Conservation (phyloP, 2,113 vertebrate species). For the Cyanistes caeruleus region DNA sequence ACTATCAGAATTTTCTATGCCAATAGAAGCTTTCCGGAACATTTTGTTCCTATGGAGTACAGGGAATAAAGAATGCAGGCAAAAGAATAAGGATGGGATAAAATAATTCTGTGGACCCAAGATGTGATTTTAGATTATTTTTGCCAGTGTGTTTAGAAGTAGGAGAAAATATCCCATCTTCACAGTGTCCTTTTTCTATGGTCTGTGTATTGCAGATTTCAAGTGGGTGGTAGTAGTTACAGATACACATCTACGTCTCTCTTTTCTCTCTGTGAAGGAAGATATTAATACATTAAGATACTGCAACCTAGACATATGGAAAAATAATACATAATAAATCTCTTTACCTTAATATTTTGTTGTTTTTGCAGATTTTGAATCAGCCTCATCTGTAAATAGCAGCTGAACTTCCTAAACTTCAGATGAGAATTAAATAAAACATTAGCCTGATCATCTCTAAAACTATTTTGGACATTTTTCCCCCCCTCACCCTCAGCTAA, state of each 20-base stretch:
- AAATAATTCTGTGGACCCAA: not conserved
- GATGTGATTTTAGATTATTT: not conserved
- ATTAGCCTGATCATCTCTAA: not conserved
- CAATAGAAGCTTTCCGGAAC: not conserved
- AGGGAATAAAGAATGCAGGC: not conserved
- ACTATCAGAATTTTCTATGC: not conserved
- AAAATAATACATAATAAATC: not conserved
- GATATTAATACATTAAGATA: not conserved
- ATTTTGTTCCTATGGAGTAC: not conserved
- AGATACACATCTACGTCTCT: not conserved
- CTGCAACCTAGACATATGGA: rapidly evolving
- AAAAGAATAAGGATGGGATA: not conserved
- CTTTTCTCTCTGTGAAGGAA: not conserved
- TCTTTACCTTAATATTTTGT: not conserved
- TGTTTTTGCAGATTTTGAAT: not conserved
- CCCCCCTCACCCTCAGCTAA: not conserved
- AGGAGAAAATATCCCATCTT: not conserved
- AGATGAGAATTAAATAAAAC: not conserved
- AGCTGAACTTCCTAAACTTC: not conserved
- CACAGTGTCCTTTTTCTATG: not conserved
- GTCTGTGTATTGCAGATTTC: not conserved
- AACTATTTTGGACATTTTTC: not conserved
- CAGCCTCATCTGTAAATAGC: not conserved
- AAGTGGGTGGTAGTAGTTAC: not conserved
- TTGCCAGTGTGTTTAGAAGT: not conserved